Base-by-base conservation (phyloP, 2,888 invertebrate species). In the Diachrysia chrysitis region DNA sequence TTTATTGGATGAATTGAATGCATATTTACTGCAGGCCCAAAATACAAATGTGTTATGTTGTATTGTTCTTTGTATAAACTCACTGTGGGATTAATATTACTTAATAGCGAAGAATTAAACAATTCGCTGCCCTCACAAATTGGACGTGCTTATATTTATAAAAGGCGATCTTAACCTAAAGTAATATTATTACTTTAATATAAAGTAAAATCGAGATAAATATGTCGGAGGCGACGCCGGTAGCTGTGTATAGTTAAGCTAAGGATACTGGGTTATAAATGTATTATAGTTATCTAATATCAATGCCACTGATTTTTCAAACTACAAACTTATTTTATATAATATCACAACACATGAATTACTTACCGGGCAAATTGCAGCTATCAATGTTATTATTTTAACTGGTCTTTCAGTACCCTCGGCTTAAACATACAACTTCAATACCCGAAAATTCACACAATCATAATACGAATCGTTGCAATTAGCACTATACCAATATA, bases 121-220 rank as follows among this genome's bases (percentile, higher is more conserved):
- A 65, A 81, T 89, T 91, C 89, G 89, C 89, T 92, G 92, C 87
- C 89, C 77, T 84, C 87, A 87, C 69, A 82, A 71, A 79, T 82
- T 92, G 92, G 92, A 92, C 92, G 92, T 92, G 89, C 87, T 91
- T 88, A 70, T n/a, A 79, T 81, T 79, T 80, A 70, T 80, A 87
- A 87, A 92, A 91, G 93, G 90, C 92, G 78, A 87, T 69, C 90
- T 93, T 93, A 91, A 82, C 75, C 86, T 91, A 90, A 84, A 81
- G 82, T 83, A 84, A 78, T 42, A 51, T 71, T 67, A 82, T 88
- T 86, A 92, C 89, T 91, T 92, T 91, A 92, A 91, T 91, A 89
- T 92, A 92, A 92, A 92, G 90, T 91, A 92, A 90, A 79, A 69
- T 73, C 56, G 63, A 76, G 68, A 79, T 72, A 78, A 66, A 79